Conservation (phyloP, 2,113 vertebrate species). For the Engystomops pustulosus region DNA sequence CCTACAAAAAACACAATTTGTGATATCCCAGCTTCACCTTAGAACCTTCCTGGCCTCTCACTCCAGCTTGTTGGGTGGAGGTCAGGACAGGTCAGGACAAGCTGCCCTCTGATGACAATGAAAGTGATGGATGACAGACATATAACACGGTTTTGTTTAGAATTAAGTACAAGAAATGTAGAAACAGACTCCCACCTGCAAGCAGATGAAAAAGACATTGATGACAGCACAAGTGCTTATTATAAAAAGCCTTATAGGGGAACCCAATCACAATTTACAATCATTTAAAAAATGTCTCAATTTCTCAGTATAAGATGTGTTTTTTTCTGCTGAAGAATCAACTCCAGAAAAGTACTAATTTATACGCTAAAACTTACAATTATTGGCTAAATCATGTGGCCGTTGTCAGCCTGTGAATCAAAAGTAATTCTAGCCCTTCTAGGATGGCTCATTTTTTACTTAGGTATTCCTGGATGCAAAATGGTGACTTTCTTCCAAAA, state of each 20-base stretch:
- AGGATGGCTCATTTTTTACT: too few relatives aligned
- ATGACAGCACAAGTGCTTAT: background rate
- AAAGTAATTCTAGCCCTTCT: background rate
- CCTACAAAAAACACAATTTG: constrained; percentile 64
- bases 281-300: background rate
- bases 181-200: constrained; percentile 60
- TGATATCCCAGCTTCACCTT: constrained; percentile 61
- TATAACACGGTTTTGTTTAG: constrained; percentile 63
- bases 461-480: too few relatives aligned
- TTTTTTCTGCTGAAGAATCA: background rate
- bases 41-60: constrained; percentile 25
- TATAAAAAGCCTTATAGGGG: background rate
- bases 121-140: constrained; percentile 72
- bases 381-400: too few relatives aligned
- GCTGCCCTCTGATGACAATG: constrained; percentile 73
- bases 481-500: too few relatives aligned
- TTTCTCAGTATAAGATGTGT: too few relatives aligned
- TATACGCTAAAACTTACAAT: too few relatives aligned
- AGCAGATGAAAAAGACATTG: background rate
- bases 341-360: background rate
- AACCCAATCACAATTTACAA: background rate
- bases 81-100: constrained; percentile 66
- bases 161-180: background rate
- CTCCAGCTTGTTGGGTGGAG: constrained; percentile 65
- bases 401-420: background rate